These are phyloP conservation scores for Cuniculus paca DNA, from an alignment of 2,797 vertebrate genomes.

Conservation along the genomic window DNA sequence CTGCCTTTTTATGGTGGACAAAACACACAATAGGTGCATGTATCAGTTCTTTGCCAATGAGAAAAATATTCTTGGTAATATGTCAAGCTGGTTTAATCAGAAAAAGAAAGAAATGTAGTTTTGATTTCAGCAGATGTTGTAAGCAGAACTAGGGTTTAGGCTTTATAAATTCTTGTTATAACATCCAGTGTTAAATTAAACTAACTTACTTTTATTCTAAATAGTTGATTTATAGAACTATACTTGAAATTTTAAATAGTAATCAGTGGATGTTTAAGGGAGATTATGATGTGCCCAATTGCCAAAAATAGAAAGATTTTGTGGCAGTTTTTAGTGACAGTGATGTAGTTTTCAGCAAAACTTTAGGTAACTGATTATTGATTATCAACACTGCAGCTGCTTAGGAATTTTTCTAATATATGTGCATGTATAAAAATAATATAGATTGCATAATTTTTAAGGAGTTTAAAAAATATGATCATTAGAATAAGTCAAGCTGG, in stretches of 20 bases:
- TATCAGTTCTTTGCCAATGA: background rate
- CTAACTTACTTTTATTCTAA: background rate
- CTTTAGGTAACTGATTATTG: background rate
- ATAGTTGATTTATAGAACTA: constrained; percentile 1
- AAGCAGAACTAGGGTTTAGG: constrained; percentile 9
- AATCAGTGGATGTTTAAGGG: constrained; percentile 13
- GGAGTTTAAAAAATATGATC: constrained; percentile 24
- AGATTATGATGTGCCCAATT: constrained; percentile 1
- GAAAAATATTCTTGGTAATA: constrained; percentile 24
- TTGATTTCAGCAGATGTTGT: constrained; percentile 14
- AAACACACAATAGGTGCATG: background rate
- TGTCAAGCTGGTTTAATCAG: constrained; percentile 41
- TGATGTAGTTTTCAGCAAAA: constrained; percentile 14
- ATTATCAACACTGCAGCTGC: background rate
- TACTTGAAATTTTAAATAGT: constrained; percentile 27
- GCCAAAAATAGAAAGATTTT: constrained; percentile 49
- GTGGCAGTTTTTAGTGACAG: background rate
- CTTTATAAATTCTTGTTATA: constrained; percentile 30
- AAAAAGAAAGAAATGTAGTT: constrained; percentile 48
- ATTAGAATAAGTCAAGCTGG: background rate
- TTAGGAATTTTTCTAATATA: constrained; percentile 22
- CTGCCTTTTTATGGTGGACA: background rate
- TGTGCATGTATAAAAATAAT: background rate
- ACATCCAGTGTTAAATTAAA: background rate
- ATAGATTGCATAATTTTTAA: background rate